phyloP scores from a whole-genome alignment of 2,888 invertebrate species.

The Sthenelais limicola region DNA sequence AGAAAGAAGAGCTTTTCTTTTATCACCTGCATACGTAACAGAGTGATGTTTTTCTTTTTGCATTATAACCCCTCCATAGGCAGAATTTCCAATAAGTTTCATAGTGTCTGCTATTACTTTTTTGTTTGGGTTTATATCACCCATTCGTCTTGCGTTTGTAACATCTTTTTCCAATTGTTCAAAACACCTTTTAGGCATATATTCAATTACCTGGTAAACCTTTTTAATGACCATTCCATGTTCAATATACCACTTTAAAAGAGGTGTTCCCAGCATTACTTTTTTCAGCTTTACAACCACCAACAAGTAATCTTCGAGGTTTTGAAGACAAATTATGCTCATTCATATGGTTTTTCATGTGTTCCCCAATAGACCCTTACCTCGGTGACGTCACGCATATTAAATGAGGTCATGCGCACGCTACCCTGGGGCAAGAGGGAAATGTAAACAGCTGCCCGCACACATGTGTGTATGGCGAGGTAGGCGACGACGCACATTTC shows the following conservation, averaged over 20 bases:
- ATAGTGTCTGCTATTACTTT: conserved; percentile 33
- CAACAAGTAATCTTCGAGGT: conserved; percentile 1
- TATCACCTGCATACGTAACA: background rate
- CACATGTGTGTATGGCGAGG: no score
- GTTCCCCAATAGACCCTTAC: no score
- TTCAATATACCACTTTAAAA: conserved; percentile 23
- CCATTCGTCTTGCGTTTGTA: conserved; percentile 6
- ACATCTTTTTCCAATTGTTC: conserved; percentile 16
- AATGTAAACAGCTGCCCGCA: no score
- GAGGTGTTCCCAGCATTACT: conserved; percentile 30
- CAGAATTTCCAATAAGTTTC: conserved; percentile 40
- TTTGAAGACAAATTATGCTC: background rate
- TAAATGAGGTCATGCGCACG: no score
- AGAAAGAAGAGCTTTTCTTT: background rate
- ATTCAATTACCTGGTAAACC: conserved; percentile 39
- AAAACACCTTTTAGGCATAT: conserved; percentile 17
- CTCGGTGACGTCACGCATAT: no score
- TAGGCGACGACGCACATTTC: no score
- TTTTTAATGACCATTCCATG: conserved; percentile 22
- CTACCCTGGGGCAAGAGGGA: no score
- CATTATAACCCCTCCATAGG: conserved; percentile 31
- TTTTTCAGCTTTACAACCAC: background rate
- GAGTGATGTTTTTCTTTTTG: conserved; percentile 22
- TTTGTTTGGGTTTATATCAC: conserved; percentile 19
- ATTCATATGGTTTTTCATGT: no score